Evolutionary conservation across 2,888 invertebrate species (phyloP), one percentile per base, ranked within the genome.

Genomic region (Aphidoletes aphidimyza): DNA sequence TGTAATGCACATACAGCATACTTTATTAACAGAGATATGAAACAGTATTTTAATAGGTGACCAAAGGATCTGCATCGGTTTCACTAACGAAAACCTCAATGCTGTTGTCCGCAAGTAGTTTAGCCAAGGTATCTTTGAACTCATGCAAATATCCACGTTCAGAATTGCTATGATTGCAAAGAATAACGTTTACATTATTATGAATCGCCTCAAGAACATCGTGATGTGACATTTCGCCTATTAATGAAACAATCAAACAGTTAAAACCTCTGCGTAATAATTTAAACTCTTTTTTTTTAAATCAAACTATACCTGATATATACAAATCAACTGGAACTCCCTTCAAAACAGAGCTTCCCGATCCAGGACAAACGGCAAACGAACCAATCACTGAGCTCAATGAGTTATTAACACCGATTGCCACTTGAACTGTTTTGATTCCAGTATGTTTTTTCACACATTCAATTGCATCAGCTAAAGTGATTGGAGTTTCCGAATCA

Each of bases 121-220:
- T 54, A 6, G 54, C 54, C 22, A 54, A 22, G 3, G 22, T 22
- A n/a, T 54, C 54, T 22, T 54, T 88, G 86, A 97, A 94, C 14
- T 89, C 89, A n/a, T 90, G 91, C 6, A 98, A 91, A 89, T 94
- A 98, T 6, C 98, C 97, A 86, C 98, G 92, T 89, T 98, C 98
- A 0, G 97, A 96, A 90, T 98, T 97, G 54, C 96, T 96, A 89
- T 98, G 98, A 89, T 98, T 97, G 86, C 96, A 96, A 26, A 98
- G 91, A 87, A 98, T 94, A 0, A 98, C 97, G 85, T 93, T 93
- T 22, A 92, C 92, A 39, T 95, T 94, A 85, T 92, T 93, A 87
- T 97, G 96, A 36, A 94, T 92, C 0, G 96, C 97, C 88, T 98
- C 96, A 47, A 98, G 91, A 0, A 98, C 90, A 86, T 98, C 97